Conservation (phyloP, 2,888 invertebrate genomes). For the Serripes groenlandicus region DNA sequence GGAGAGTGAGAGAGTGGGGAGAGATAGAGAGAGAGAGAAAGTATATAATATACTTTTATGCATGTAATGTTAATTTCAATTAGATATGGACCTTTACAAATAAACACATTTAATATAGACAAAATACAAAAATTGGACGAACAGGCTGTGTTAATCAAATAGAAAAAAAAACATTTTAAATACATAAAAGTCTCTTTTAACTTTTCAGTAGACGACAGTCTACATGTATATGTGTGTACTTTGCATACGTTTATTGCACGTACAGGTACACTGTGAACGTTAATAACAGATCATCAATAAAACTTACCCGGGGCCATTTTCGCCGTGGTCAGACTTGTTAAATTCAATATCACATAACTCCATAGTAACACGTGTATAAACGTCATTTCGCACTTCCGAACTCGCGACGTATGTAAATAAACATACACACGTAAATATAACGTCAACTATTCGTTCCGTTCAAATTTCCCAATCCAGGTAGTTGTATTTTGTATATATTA, state of each 20-base stretch:
- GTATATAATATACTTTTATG: too few species aligned
- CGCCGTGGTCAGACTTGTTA: conserved; percentile 7
- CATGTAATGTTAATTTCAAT: too few species aligned
- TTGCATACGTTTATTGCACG: not conserved
- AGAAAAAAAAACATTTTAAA: too few species aligned
- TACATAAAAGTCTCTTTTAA: too few species aligned
- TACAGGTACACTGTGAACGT: not conserved
- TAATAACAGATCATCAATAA: conserved; percentile 22
- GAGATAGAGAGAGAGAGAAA: not conserved
- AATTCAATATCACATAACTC: conserved; percentile 21
- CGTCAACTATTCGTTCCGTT: not conserved
- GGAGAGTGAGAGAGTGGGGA: not conserved
- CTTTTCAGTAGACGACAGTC: too few species aligned
- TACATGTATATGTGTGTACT: too few species aligned
- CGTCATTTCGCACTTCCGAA: not conserved
- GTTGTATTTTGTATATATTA: too few species aligned
- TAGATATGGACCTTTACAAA: too few species aligned
- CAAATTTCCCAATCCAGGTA: too few species aligned
- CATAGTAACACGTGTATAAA: not conserved
- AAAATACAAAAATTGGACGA: too few species aligned
- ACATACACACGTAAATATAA: not conserved
- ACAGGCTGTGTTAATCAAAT: too few species aligned
- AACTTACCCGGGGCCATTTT: conserved; percentile 23
- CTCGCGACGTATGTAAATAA: not conserved
- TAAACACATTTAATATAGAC: too few species aligned